Percentiles rank a stretch among this genome's conserved stretches.
These are phyloP conservation scores for Linnaemya vulpina DNA, from an alignment of 2,888 invertebrate genomes.

Conservation along the genomic window DNA sequence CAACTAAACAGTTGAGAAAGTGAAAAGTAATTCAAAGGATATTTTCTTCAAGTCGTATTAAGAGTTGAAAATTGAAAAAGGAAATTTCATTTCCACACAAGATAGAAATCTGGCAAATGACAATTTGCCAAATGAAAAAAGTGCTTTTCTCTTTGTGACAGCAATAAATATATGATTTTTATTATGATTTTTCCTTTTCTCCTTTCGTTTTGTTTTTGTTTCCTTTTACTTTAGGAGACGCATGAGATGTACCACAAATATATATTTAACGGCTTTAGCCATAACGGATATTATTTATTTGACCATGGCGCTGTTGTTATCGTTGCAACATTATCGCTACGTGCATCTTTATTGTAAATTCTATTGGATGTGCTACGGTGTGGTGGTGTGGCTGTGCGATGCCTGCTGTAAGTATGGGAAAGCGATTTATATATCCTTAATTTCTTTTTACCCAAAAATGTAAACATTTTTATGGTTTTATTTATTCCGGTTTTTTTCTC, in stretches of 20 bases:
- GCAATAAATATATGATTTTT: slow-evolving; percentile 32
- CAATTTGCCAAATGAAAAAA: slow-evolving; percentile 19
- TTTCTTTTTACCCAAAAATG: slow-evolving; percentile 34
- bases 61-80: slow-evolving; percentile 41
- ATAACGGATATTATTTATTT: slow-evolving; percentile 88
- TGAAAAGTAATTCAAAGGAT: slow-evolving; percentile 33
- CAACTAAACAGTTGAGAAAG: slow-evolving; percentile 13
- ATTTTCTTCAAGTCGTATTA: background rate
- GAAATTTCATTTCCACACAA: slow-evolving; percentile 32
- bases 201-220: slow-evolving; percentile 59
- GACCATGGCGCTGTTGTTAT: slow-evolving; percentile 86
- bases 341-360: slow-evolving; percentile 83
- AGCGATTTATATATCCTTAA: slow-evolving; percentile 49
- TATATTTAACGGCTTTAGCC: slow-evolving; percentile 89
- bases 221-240: slow-evolving; percentile 84
- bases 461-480: slow-evolving; percentile 65
- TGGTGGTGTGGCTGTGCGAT: slow-evolving; percentile 87
- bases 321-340: slow-evolving; percentile 85
- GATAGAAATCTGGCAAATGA: slow-evolving; percentile 38
- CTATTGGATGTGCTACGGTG: slow-evolving; percentile 86
- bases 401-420: slow-evolving; percentile 85
- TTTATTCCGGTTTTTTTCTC: slow-evolving; percentile 64
- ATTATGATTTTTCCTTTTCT: slow-evolving; percentile 3
- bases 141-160: background rate
- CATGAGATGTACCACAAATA: slow-evolving; percentile 90